A percentile compares a stretch with the other conserved stretches of the same genome.
These are phyloP conservation scores for Morinoia aosen DNA, from an alignment of 2,888 invertebrate genomes.

Conservation along the genomic window DNA sequence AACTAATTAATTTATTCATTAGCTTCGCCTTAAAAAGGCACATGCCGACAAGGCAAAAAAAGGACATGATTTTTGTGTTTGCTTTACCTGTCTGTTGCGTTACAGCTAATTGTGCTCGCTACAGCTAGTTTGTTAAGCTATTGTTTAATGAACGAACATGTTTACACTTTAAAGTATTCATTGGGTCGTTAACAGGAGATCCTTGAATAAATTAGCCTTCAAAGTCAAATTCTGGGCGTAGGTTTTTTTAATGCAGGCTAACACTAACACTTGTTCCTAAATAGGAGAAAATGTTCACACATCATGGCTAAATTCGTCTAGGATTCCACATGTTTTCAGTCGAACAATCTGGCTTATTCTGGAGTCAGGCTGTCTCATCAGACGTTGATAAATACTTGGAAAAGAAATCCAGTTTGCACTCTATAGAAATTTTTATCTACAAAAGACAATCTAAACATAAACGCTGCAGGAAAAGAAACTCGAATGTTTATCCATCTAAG, in stretches of 20 bases:
- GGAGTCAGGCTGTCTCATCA: not conserved
- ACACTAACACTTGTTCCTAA: not conserved
- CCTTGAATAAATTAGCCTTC: not conserved
- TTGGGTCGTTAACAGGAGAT: not conserved
- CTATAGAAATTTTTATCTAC: not conserved
- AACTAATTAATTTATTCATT: not conserved
- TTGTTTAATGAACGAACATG: not conserved
- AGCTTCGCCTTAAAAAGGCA: not conserved
- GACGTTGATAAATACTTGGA: not conserved
- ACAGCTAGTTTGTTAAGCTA: not conserved
- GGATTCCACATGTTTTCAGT: too few species aligned
- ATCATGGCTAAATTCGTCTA: too few species aligned
- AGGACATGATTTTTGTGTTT: not conserved
- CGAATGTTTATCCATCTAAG: too few species aligned
- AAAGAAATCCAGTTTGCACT: not conserved
- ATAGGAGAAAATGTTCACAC: not conserved
- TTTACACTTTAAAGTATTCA: not conserved
- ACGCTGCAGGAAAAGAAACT: not conserved
- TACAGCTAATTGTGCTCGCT: not conserved
- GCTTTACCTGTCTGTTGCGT: not conserved
- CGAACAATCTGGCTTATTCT: not conserved
- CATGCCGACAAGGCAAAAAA: not conserved
- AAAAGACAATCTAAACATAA: not conserved
- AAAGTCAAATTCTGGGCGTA: not conserved
- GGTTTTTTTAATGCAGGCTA: not conserved